Evolutionary conservation across 2,888 invertebrate genomes (phyloP).

Genomic region (Macaria liturata): DNA sequence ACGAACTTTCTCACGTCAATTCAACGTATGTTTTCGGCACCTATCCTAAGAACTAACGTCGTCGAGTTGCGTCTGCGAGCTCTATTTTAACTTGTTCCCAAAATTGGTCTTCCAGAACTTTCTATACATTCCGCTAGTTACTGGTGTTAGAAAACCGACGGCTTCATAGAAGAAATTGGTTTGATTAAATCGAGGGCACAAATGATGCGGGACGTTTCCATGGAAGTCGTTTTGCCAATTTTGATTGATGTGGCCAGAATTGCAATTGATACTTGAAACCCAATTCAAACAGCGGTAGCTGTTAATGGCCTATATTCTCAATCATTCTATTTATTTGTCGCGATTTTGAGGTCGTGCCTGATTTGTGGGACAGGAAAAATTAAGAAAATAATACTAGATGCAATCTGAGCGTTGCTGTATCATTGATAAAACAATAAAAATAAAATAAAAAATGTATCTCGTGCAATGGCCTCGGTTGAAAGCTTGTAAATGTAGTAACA

Average conservation of each 20-base stretch:
- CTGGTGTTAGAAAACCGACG: neutral
- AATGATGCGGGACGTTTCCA: slow-evolving; percentile 3
- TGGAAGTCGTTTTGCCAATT: slow-evolving; percentile 8
- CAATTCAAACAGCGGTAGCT: slow-evolving; percentile 1
- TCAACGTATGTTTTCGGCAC: no score
- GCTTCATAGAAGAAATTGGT: slow-evolving; percentile 4
- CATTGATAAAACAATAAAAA: no score
- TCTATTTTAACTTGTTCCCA: no score
- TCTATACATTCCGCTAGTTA: neutral
- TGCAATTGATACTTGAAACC: slow-evolving; percentile 8
- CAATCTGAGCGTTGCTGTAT: no score
- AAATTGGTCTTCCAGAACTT: neutral
- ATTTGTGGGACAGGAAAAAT: neutral
- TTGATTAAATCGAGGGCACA: slow-evolving; percentile 12
- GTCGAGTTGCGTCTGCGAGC: no score
- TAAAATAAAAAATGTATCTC: no score
- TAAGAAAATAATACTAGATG: no score
- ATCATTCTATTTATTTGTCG: slow-evolving; percentile 22
- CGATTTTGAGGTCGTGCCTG: neutral
- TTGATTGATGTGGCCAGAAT: slow-evolving; percentile 11
- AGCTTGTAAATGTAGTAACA: no score
- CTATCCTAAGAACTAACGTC: no score
- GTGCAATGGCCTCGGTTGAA: no score
- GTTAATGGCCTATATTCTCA: slow-evolving; percentile 31
- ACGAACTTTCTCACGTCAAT: no score